Conservation (phyloP, 2,113 vertebrate species). For the Oryctolagus cuniculus region DNA sequence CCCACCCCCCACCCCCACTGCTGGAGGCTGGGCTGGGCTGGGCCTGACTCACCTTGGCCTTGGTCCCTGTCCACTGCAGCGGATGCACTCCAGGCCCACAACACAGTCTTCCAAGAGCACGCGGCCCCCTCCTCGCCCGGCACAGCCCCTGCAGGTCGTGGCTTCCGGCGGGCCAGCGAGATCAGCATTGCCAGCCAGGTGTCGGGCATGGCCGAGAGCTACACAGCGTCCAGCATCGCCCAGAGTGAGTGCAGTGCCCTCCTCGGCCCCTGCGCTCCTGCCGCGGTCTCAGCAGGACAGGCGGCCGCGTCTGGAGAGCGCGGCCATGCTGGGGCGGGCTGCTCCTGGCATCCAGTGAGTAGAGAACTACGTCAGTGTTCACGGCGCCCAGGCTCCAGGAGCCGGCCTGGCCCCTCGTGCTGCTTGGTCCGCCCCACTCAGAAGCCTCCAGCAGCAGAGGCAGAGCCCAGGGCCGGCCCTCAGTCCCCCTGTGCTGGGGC, state of each 20-base stretch:
- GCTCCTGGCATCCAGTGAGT: not conserved
- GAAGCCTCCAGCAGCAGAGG: not conserved
- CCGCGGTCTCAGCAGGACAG: not conserved
- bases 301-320: not conserved
- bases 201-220: slow-evolving; percentile 98
- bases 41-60: slow-evolving; percentile 69
- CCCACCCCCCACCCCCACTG: too few relatives aligned
- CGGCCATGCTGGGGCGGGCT: not conserved
- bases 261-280: fast-evolving
- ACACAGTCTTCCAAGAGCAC: slow-evolving; percentile 95
- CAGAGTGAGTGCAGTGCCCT: slow-evolving; percentile 93
- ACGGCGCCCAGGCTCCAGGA: too few relatives aligned
- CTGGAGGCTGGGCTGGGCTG: slow-evolving; percentile 57
- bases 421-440: not conserved
- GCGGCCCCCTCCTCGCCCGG: slow-evolving; percentile 94
- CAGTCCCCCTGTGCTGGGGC: too few relatives aligned
- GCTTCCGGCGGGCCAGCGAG: slow-evolving; percentile 96
- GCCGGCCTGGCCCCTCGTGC: fast-evolving
- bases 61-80: slow-evolving; percentile 93
- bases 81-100: slow-evolving; percentile 97
- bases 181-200: slow-evolving; percentile 99
- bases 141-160: slow-evolving; percentile 92
- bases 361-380: not conserved
- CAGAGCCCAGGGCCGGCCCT: not conserved
- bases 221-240: slow-evolving; percentile 96